phyloP scores from a whole-genome alignment of 2,113 vertebrate species.

The Ramphastos sulfuratus region DNA sequence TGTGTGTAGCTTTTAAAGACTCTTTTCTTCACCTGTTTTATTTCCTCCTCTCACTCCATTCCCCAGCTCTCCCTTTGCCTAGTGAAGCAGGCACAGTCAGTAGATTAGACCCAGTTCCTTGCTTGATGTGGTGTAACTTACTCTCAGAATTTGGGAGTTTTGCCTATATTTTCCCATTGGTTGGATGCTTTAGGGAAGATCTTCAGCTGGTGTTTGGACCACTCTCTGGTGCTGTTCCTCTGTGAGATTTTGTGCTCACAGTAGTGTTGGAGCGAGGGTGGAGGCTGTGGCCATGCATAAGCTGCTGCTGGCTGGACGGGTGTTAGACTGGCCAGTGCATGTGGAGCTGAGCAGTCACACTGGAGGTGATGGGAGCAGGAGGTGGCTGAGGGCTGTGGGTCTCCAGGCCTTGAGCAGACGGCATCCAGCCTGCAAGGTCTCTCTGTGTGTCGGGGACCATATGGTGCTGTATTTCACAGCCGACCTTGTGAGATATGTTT shows the following conservation, averaged over 20 bases:
- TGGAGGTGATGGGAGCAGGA: neutral
- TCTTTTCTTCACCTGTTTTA: neutral
- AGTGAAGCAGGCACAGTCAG: fast-evolving
- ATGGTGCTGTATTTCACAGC: conserved; percentile 28
- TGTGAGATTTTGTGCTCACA: neutral
- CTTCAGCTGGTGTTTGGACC: neutral
- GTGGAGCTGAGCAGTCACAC: fast-evolving
- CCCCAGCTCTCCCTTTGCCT: neutral
- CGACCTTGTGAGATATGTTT: neutral
- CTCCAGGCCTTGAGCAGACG: neutral
- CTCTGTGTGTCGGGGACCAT: neutral
- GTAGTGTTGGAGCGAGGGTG: neutral
- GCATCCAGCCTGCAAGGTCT: neutral
- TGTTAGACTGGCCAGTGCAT: fast-evolving
- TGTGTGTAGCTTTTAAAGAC: neutral
- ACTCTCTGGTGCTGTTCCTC: neutral
- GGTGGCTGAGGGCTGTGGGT: neutral
- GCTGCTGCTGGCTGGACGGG: neutral
- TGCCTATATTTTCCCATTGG: neutral
- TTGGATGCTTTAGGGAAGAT: neutral
- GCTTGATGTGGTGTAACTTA: neutral
- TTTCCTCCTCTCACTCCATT: neutral
- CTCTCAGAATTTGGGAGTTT: neutral
- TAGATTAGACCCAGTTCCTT: neutral
- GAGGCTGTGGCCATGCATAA: fast-evolving